Evolutionary conservation across 2,888 invertebrate genomes (phyloP), one percentile per base, ranked within the genome.

Genomic region (Clistopyga incitator): DNA sequence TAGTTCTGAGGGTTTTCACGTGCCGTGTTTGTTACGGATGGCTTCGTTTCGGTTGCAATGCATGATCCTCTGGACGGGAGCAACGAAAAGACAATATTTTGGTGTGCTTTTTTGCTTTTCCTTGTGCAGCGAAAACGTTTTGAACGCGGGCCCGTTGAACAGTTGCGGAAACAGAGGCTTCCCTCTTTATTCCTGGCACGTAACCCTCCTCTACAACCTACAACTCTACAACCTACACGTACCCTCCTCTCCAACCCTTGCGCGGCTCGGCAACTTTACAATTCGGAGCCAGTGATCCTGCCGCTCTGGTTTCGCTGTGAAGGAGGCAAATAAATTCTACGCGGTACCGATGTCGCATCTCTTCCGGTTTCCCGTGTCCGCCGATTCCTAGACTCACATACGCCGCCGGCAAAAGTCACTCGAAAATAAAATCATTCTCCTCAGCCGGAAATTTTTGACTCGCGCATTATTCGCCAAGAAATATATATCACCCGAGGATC

Each of bases 311-410:
- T 78, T 65, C 42, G 45, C 52, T 47, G 18, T 23, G 23, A 70
- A 59, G 47, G 52, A 82, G 77, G 52, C 78, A 74, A 78, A 82
- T 78, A 82, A 50, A 82, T 82, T 82, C 77, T 13, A 38, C 25
- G 47, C 6, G 47, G 64, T 29, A 38, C 34, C 47, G 42, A 34
- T 23, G 59, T 38, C 25, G 74, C 64, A n/a, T n/a, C 18, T 68
- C n/a, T 47, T 10, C 25, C 50, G 11, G 6, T 65, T 13, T 23
- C 2, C 11, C 34, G 52, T 18, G 13, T n/a, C 8, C 25, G 50
- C 2, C 4, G 18, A 10, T 56, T 6, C 56, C 23, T 13, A 56
- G 25, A 23, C 25, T 34, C n/a, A 18, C 61, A 61, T 59, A n/a
- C n/a, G 6, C 61, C 18, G 18, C 4, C 29, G 13, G 29, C 34